A percentile compares a stretch with the other conserved stretches of the same genome.
Conservation (phyloP, 2,797 vertebrate species). For the Coendou prehensilis region DNA sequence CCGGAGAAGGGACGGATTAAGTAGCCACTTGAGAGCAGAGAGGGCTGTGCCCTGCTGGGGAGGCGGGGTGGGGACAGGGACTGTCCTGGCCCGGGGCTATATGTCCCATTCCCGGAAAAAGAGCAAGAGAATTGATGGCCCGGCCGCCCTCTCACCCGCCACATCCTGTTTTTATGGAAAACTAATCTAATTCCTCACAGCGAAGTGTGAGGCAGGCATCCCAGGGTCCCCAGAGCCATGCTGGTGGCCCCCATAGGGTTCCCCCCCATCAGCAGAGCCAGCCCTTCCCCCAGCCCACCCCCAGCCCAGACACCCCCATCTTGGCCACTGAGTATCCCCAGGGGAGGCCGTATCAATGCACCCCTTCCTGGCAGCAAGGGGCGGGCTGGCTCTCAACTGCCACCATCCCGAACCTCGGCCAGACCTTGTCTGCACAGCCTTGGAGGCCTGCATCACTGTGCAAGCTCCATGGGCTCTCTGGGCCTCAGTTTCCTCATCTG, state of each 20-base stretch:
- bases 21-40: constrained; percentile 65
- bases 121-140: constrained; percentile 34
- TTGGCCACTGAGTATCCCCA: neutral
- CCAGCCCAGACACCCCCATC: no score
- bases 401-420: neutral
- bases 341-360: neutral
- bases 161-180: constrained; percentile 95
- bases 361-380: neutral
- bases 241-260: neutral
- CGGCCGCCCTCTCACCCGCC: constrained; percentile 70
- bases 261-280: neutral
- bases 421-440: neutral
- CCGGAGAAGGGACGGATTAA: neutral
- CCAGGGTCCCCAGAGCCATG: neutral
- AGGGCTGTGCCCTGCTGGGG: neutral
- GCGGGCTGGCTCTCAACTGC: fast-evolving
- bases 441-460: fast-evolving
- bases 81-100: constrained; percentile 36
- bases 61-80: constrained; percentile 37
- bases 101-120: constrained; percentile 82
- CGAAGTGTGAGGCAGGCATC: constrained; percentile 37
- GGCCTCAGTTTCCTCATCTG: neutral
- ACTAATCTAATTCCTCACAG: constrained; percentile 77
- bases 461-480: neutral
- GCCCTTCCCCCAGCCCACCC: neutral